phyloP scores from a whole-genome alignment of 2,113 vertebrate species.

The Damaliscus lunatus region DNA sequence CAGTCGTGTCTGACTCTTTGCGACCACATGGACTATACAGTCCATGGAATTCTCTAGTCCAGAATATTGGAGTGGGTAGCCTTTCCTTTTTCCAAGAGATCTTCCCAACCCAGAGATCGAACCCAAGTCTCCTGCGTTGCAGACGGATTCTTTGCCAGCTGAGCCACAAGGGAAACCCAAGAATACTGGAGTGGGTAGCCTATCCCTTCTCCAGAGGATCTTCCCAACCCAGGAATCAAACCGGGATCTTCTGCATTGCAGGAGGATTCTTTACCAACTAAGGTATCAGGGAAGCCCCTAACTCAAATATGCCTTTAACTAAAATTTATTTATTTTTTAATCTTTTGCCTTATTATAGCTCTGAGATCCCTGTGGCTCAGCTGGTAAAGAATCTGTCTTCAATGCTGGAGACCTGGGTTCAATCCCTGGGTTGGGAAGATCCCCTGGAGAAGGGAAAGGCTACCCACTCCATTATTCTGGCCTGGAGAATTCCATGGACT shows the following conservation, averaged over 20 bases:
- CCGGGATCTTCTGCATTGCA: neutral
- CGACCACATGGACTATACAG: neutral
- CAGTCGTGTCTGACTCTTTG: neutral
- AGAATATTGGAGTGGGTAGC: neutral
- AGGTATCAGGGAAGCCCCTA: neutral
- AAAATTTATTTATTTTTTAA: neutral
- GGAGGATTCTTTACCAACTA: neutral
- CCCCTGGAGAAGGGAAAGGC: neutral
- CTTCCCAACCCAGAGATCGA: neutral
- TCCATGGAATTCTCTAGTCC: neutral
- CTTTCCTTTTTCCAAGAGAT: neutral
- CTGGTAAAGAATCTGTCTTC: neutral
- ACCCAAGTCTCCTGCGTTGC: neutral
- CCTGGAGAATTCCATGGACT: neutral
- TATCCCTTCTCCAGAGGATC: neutral
- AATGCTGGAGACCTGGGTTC: neutral
- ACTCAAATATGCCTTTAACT: neutral
- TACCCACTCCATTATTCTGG: neutral
- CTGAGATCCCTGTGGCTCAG: neutral
- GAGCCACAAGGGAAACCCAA: neutral
- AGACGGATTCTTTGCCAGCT: neutral
- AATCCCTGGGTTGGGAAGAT: neutral
- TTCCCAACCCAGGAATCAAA: neutral
- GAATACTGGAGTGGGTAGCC: neutral
- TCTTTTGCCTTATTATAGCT: neutral